Base-by-base conservation (phyloP, 2,113 vertebrate genomes). In the Seriola rivoliana region DNA sequence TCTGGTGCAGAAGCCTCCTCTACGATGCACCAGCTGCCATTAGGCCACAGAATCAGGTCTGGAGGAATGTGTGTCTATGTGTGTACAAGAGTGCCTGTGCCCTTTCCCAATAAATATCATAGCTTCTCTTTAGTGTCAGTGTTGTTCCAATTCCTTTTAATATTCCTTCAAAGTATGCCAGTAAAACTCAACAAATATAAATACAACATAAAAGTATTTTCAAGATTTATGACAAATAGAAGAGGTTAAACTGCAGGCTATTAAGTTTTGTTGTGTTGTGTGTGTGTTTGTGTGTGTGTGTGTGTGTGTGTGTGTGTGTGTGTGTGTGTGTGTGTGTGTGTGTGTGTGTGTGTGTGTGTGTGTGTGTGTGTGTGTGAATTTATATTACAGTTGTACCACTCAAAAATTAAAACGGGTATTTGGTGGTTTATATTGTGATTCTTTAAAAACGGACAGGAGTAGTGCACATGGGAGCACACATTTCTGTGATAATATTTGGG, bases 11-110 rank as follows among this genome's bases (percentile, higher is more conserved):
- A 72, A 86, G 65, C 72, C 63, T 81, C 64, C 34, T 84, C 81
- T 84, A 63, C 48, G 79, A 78, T 86, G 77, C 84, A 83, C 75
- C 86, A 85, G 78, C 82, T 90, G 87, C 85, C 86, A 89, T 84
- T 85, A 85, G 80, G 69, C 54, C 74, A 83, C 55, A 75, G 55
- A 86, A 82, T 77, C 65, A 73, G 76, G 70, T 83, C 79, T 77
- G 29, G 29, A 77, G 64, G 81, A 81, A 60, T 58, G 67, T 55
- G 32, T 69, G 71, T 38, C 32, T 40, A 8, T 42, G 40, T 65
- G 17, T 48, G 11, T 29, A 36, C 32, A 57, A 66, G 78, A 72
- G 57, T 34, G 58, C 23, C 54, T 58, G 46, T 79, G 60, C 65
- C 74, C 69, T 74, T 72, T 78, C 40, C 70, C 19, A 69, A 67